phyloP scores from a whole-genome alignment of 2,888 invertebrate species.

The Cephonodes hylas region DNA sequence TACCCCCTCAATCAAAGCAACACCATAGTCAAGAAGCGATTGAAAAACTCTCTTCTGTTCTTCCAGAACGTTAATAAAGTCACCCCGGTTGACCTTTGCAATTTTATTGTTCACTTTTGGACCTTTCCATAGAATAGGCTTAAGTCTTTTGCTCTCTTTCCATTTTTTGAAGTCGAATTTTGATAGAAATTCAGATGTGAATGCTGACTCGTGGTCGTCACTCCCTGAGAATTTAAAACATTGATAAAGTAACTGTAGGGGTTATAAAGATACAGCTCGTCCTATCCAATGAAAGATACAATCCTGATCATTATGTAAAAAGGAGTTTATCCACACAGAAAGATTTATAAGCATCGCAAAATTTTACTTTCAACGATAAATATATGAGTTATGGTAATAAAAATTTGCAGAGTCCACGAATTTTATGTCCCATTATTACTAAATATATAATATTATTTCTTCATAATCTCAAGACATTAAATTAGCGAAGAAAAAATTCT shows the following conservation, averaged over 20 bases:
- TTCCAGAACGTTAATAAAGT: slow-evolving; percentile 69
- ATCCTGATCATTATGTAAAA: too few relatives aligned
- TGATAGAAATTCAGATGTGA: slow-evolving; percentile 67
- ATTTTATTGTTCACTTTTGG: slow-evolving; percentile 57
- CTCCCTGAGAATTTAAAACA: slow-evolving; percentile 69
- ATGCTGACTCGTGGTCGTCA: slow-evolving; percentile 80
- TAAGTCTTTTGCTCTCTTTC: slow-evolving; percentile 48
- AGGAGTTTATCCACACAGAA: too few relatives aligned
- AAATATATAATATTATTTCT: too few relatives aligned
- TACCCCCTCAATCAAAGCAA: slow-evolving; percentile 73
- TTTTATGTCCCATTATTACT: too few relatives aligned
- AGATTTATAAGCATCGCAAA: too few relatives aligned
- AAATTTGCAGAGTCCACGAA: too few relatives aligned
- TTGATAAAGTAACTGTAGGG: too few relatives aligned
- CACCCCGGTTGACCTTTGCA: slow-evolving; percentile 58
- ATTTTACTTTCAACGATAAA: too few relatives aligned
- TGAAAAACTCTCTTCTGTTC: slow-evolving; percentile 71
- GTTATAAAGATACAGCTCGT: too few relatives aligned
- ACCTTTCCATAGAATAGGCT: slow-evolving; percentile 73
- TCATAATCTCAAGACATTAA: too few relatives aligned
- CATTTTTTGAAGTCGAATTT: slow-evolving; percentile 57
- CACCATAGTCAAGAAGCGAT: slow-evolving; percentile 76
- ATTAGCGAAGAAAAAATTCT: slow-evolving; percentile 54
- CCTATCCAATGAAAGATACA: too few relatives aligned
- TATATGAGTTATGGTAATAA: too few relatives aligned